phyloP scores from a whole-genome alignment of 2,888 invertebrate genomes.

The Pterostichus madidus region DNA sequence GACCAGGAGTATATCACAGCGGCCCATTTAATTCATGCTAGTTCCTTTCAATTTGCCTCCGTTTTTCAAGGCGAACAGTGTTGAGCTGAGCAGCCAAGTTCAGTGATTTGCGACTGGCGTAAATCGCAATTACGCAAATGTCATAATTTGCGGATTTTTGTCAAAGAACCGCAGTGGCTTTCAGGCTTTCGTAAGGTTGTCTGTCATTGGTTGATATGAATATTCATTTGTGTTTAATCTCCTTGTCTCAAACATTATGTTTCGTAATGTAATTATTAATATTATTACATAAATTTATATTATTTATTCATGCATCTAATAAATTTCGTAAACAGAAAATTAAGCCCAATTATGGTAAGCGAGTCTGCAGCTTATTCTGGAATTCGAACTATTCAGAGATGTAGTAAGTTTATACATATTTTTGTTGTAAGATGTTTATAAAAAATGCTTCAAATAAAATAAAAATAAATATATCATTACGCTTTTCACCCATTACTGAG shows the following conservation, averaged over 20 bases:
- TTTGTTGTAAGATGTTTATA: no score
- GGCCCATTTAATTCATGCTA: background rate
- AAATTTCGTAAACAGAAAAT: background rate
- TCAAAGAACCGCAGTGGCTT: conserved; percentile 12
- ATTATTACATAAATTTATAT: conserved; percentile 29
- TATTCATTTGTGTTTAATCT: conserved; percentile 28
- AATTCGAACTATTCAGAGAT: no score
- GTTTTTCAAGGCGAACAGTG: background rate
- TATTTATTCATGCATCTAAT: background rate
- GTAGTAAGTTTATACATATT: no score
- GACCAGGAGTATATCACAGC: conserved; percentile 30
- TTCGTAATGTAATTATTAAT: conserved; percentile 26
- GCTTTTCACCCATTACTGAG: no score
- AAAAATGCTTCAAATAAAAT: no score
- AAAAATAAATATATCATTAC: no score
- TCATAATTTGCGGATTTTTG: conserved; percentile 69
- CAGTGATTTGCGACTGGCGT: conserved; percentile 69
- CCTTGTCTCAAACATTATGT: background rate
- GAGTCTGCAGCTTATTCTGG: no score
- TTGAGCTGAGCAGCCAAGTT: background rate
- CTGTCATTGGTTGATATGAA: conserved; percentile 45
- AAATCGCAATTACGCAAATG: conserved; percentile 70
- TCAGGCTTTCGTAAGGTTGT: conserved; percentile 33
- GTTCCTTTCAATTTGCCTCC: background rate
- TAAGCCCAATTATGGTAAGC: no score